phyloP scores from a whole-genome alignment of 1,140 invertebrate genomes.

The Aphis gossypii region DNA sequence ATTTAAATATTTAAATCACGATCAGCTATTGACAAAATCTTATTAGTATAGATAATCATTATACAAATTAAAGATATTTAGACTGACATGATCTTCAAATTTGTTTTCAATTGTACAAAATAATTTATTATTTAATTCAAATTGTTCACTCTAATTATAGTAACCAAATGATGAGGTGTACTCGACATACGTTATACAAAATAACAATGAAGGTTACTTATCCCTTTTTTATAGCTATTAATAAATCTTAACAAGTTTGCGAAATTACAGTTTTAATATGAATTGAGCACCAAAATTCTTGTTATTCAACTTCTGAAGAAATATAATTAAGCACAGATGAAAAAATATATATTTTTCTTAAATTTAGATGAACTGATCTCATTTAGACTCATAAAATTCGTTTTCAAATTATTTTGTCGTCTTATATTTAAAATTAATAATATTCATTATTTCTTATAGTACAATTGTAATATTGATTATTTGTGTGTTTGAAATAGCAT shows the following conservation, averaged over 20 bases:
- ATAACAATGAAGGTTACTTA: too few relatives aligned
- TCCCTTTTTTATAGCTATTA: background rate
- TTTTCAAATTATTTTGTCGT: background rate
- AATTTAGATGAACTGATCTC: background rate
- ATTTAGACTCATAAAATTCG: background rate
- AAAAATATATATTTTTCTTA: background rate
- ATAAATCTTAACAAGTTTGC: background rate
- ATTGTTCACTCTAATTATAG: background rate
- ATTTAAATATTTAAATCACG: too few relatives aligned
- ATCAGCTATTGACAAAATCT: too few relatives aligned
- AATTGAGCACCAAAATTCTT: background rate
- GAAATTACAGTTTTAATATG: background rate
- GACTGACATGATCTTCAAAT: background rate
- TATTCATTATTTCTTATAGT: background rate
- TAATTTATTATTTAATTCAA: background rate
- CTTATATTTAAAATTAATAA: background rate
- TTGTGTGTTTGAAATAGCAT: background rate
- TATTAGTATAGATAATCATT: too few relatives aligned
- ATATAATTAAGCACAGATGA: background rate
- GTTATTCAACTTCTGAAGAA: background rate
- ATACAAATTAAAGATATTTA: too few relatives aligned
- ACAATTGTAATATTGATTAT: background rate
- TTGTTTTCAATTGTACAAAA: background rate
- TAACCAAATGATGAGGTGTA: background rate
- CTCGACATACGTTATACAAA: too few relatives aligned